A percentile compares a stretch with the other conserved stretches of the same genome.
These are phyloP conservation scores for Euwallacea similis DNA, from an alignment of 1,140 invertebrate genomes.

Conservation along the genomic window DNA sequence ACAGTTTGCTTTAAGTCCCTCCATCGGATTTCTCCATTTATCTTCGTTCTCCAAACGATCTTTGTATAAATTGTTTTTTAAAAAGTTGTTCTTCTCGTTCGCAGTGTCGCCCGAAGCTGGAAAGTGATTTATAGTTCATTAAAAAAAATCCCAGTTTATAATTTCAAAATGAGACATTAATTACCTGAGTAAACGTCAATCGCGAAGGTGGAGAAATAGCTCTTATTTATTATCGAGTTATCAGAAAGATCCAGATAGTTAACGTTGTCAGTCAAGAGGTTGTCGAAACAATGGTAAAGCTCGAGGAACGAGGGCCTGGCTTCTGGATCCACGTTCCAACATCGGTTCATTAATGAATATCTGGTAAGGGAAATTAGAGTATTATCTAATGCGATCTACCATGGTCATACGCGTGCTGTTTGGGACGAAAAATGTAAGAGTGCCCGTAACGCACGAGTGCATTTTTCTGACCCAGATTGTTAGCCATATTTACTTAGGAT, in stretches of 20 bases:
- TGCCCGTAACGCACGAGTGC: not conserved
- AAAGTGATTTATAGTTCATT: conserved; percentile 7
- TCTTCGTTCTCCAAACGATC: conserved; percentile 41
- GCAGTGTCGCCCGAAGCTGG: conserved; percentile 18
- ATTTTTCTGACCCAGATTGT: not conserved
- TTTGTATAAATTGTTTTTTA: conserved; percentile 40
- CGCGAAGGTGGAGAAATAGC: conserved; percentile 56
- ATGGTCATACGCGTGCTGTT: too few species aligned
- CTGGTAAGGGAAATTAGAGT: conserved; percentile 52
- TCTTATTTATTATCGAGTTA: conserved; percentile 63
- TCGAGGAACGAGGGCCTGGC: conserved; percentile 76
- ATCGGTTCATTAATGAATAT: conserved; percentile 76
- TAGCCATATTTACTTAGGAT: not conserved
- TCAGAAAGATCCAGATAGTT: conserved; percentile 71
- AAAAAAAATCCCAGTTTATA: not conserved
- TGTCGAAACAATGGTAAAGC: conserved; percentile 64
- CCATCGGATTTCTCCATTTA: not conserved
- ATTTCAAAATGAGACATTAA: not conserved
- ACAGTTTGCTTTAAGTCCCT: conserved; percentile 16
- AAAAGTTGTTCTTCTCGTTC: conserved; percentile 51
- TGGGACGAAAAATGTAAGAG: not conserved
- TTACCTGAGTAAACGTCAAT: not conserved
- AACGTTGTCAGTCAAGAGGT: conserved; percentile 70
- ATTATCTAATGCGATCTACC: not conserved
- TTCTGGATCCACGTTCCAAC: conserved; percentile 76